Evolutionary conservation across 2,113 vertebrate species (phyloP), one percentile per base, ranked within the genome.

Genomic region (Marmota flaviventris): DNA sequence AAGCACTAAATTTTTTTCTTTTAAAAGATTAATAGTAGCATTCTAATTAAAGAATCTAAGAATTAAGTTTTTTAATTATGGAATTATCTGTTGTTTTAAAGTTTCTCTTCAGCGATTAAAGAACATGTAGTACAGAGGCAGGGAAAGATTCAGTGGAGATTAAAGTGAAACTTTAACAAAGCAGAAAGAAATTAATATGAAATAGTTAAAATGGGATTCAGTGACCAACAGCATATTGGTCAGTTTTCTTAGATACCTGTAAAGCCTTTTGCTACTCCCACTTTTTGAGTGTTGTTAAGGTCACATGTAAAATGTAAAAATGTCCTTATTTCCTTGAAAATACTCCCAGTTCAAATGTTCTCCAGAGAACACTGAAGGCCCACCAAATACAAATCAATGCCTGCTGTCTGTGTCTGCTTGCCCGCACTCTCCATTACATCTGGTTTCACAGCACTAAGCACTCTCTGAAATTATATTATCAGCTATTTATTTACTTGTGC

Each of bases 141-240:
- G 84, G 34, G 34, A 89, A 87, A 61, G 12, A 14, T 69, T 91
- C 53, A 75, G 51, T 85, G n/a, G 20, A 51, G 14, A 89, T 93
- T 83, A 95, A 78, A 95, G 42, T 37, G 18, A 27, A 69, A 67
- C 18, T 69, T 91, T 87, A 94, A 77, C 45, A 85, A 94, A 89
- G 34, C n/a, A 83, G 29, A 75, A 82, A 77, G 20, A 96, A 69
- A 24, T 89, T 95, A 32, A 93, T 79, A 86, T 96, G 70, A 86
- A 94, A 63, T 63, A 85, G 37, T 39, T 85, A 51, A 85, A 91
- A 34, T 11, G 22, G 25, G 37, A 18, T 5, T 78, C 53, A 72
- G 6, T 85, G 45, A 93, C 17, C 39, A 89, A 27, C 7, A 48
- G 9, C 48, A 73, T 14, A 17, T 18, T 76, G 53, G 14, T 63